phyloP scores from a whole-genome alignment of 2,888 invertebrate genomes.

The Cylindroiulus punctatus region DNA sequence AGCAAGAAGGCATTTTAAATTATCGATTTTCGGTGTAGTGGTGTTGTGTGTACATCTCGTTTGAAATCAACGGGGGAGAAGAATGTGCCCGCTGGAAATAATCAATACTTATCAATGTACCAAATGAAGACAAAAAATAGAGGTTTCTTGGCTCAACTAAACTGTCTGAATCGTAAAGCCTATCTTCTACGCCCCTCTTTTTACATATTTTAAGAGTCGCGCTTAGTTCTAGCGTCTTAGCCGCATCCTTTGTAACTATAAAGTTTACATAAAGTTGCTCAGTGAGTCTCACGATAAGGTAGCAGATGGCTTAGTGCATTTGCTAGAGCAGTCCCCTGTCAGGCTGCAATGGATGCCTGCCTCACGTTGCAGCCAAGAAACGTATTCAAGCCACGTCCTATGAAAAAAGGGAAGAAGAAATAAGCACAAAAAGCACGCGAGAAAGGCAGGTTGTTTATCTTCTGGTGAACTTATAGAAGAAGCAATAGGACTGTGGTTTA shows the following conservation, averaged over 20 bases:
- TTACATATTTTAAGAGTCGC: background rate
- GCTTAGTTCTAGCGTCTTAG: slow-evolving; percentile 5
- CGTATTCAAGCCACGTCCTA: slow-evolving; percentile 15
- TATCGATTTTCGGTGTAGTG: slow-evolving; percentile 42
- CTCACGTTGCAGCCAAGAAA: background rate
- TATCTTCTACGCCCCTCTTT: background rate
- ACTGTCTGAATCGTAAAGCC: slow-evolving; percentile 2
- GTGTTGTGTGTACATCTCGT: slow-evolving; percentile 45
- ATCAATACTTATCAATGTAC: slow-evolving; percentile 40
- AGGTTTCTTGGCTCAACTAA: slow-evolving; percentile 8
- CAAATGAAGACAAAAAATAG: slow-evolving; percentile 5
- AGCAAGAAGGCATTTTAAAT: slow-evolving; percentile 45
- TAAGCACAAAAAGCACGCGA: background rate
- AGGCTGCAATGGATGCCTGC: background rate
- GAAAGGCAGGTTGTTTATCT: background rate
- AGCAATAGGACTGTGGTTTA: background rate
- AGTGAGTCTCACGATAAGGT: background rate
- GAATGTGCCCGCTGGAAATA: slow-evolving; percentile 43
- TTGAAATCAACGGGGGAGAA: slow-evolving; percentile 43
- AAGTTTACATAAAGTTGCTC: slow-evolving; percentile 39
- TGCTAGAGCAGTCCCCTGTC: background rate
- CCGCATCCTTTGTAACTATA: slow-evolving; percentile 9
- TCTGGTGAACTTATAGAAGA: background rate
- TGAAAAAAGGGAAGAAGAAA: background rate
- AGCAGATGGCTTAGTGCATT: slow-evolving; percentile 17